Evolutionary conservation across 2,797 vertebrate species (phyloP), one percentile per base, ranked within the genome.

Genomic region (Discoglossus pictus): DNA sequence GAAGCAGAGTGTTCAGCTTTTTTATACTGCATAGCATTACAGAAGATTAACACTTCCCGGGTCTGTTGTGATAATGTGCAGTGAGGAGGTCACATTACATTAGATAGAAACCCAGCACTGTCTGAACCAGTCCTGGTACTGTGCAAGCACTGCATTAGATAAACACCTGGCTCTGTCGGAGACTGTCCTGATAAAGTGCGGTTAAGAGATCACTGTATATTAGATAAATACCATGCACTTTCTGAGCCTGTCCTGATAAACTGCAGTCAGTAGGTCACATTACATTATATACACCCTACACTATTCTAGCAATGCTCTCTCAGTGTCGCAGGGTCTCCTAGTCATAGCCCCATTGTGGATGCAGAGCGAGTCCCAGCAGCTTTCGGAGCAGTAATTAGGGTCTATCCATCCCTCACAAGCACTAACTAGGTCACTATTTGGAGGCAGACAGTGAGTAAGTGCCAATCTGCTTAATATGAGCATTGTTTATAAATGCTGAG

Each of bases 401-500:
- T 59, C 68, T 71, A 71, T 71, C 43, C 68, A 64, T 64, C 60
- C 68, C 56, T 71, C 68, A 64, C 60, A 43, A 63, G 54, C 61
- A 64, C 61, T 71, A 71, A 71, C 68, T 71, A 71, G 68, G 68
- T 64, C 68, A 71, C 61, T 71, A 65, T 71, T 71, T 64, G 68
- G 61, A 64, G 68, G 68, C 68, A 71, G 68, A 71, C 68, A 71
- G 68, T 71, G 68, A 71, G 61, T 71, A 71, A 71, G 61, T 71
- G 68, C 68, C 68, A 71, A 71, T 71, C 68, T 71, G 53, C 68
- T 64, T 71, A 71, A 71, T 71, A 71, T 71, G 68, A 71, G 68
- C 68, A 71, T 71, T 71, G 68, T 71, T 71, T 71, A 71, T 71
- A 71, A 71, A 71, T 71, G 68, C 68, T 71, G 68, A 71, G 68